Percentiles rank a stretch among this genome's conserved stretches.
Conservation (phyloP, 2,797 vertebrate genomes). For the Schizopygopsis pylzovi region DNA sequence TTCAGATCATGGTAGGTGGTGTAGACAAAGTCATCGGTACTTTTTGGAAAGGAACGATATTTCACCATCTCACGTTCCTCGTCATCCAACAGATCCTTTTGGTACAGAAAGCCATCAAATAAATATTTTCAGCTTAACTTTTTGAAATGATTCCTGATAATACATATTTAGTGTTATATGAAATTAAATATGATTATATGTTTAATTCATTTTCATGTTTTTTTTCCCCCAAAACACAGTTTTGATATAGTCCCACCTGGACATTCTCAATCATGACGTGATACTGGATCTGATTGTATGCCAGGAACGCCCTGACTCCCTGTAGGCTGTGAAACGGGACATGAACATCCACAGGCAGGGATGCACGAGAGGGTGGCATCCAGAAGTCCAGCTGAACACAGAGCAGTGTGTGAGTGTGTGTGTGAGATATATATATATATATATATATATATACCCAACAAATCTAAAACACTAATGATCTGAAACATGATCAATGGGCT, state of each 20-base stretch:
- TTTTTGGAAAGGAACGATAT: slow-evolving; percentile 52
- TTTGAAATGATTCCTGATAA: not conserved
- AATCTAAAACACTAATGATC: not conserved
- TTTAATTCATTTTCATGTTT: not conserved
- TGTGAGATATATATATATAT: not conserved
- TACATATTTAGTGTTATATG: not conserved
- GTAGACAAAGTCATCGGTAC: slow-evolving; percentile 79
- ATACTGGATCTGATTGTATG: slow-evolving; percentile 76
- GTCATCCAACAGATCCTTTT: slow-evolving; percentile 79
- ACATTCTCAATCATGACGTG: slow-evolving; percentile 87
- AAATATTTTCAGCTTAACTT: not conserved
- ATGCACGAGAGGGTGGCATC: slow-evolving; percentile 68
- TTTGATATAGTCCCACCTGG: slow-evolving; percentile 77
- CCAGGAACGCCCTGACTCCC: slow-evolving; percentile 84
- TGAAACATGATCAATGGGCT: not conserved
- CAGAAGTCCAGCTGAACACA: slow-evolving; percentile 89
- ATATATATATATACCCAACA: not conserved
- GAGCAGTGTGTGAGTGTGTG: not conserved
- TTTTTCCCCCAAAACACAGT: no score
- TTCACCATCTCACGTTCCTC: slow-evolving; percentile 78
- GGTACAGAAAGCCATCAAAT: not conserved
- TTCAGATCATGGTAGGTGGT: slow-evolving; percentile 82
- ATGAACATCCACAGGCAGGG: slow-evolving; percentile 80
- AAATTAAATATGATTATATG: not conserved
- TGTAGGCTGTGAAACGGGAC: slow-evolving; percentile 84